Percentiles rank a stretch among this genome's conserved stretches.
These are phyloP conservation scores for Lasioglossum malachurum DNA, from an alignment of 2,888 invertebrate species.

Conservation along the genomic window DNA sequence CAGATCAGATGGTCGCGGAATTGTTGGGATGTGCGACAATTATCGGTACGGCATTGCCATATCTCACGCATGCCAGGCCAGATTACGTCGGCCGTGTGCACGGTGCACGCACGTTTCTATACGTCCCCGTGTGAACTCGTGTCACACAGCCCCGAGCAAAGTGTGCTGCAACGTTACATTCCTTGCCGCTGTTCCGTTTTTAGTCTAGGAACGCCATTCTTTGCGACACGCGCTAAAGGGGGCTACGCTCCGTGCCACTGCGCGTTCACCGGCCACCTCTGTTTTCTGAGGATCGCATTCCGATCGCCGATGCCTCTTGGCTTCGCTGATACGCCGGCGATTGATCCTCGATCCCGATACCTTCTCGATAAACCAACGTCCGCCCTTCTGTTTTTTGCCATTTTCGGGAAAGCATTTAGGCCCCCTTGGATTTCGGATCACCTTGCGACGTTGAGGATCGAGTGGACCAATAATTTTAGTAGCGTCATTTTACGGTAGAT, in stretches of 20 bases:
- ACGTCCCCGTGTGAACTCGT: constrained; percentile 50
- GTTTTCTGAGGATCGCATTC: constrained; percentile 70
- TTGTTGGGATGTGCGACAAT: constrained; percentile 82
- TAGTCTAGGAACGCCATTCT: constrained; percentile 82
- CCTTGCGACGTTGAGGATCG: background rate
- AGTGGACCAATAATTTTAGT: background rate
- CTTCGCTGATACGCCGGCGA: constrained; percentile 37
- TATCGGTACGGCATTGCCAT: constrained; percentile 80
- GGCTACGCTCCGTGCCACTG: constrained; percentile 63
- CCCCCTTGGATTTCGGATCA: background rate
- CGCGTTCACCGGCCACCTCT: constrained; percentile 62
- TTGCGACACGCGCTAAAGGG: constrained; percentile 80
- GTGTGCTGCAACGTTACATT: constrained; percentile 82
- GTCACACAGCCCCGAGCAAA: constrained; percentile 72
- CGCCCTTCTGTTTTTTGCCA: background rate
- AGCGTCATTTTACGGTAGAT: background rate
- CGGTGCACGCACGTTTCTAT: constrained; percentile 46
- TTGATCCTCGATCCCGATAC: constrained; percentile 44
- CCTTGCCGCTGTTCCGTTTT: constrained; percentile 82
- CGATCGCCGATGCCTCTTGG: constrained; percentile 50
- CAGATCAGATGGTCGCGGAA: constrained; percentile 76
- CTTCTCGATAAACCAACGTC: constrained; percentile 7
- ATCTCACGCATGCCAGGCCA: constrained; percentile 77
- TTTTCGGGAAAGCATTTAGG: background rate
- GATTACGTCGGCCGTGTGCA: constrained; percentile 25